These are phyloP conservation scores for Marasmarcha lunaedactyla DNA, from an alignment of 2,888 invertebrate species.

Conservation along the genomic window DNA sequence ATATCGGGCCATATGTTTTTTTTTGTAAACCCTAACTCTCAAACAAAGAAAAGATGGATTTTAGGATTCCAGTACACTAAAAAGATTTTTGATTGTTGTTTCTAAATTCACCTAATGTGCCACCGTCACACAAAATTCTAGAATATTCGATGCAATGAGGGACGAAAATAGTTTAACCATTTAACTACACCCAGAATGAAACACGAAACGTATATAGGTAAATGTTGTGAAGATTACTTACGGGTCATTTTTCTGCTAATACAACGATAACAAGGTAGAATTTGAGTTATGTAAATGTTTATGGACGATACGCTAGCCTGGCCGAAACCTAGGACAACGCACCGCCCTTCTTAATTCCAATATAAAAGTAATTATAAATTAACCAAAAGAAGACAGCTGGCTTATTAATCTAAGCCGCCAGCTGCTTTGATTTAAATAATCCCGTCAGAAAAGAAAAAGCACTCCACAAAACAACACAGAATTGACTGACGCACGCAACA, in stretches of 20 bases:
- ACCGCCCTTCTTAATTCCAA: slow-evolving; percentile 56
- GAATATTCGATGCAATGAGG: slow-evolving; percentile 32
- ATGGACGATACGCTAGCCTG: slow-evolving; percentile 68
- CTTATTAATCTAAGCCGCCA: slow-evolving; percentile 23
- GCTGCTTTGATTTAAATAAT: slow-evolving; percentile 6
- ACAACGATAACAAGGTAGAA: slow-evolving; percentile 19
- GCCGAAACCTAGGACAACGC: slow-evolving; percentile 69
- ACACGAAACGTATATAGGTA: no score
- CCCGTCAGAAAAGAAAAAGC: slow-evolving; percentile 28
- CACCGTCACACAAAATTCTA: slow-evolving; percentile 17
- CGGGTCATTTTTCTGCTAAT: slow-evolving; percentile 50
- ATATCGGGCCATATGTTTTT: no score
- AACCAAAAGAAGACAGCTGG: slow-evolving; percentile 44
- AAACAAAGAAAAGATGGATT: no score
- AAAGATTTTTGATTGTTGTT: slow-evolving; percentile 7
- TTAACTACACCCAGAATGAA: no score
- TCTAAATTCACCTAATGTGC: no score
- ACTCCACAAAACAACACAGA: slow-evolving; percentile 22
- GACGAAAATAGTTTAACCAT: no score
- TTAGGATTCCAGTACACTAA: no score
- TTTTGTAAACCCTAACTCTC: no score
- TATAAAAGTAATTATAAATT: slow-evolving; percentile 43
- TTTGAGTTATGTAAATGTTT: not conserved
- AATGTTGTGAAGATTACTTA: no score
- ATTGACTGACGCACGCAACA: slow-evolving; percentile 1